Conservation (phyloP, 2,797 vertebrate species). For the Falco concolor region DNA sequence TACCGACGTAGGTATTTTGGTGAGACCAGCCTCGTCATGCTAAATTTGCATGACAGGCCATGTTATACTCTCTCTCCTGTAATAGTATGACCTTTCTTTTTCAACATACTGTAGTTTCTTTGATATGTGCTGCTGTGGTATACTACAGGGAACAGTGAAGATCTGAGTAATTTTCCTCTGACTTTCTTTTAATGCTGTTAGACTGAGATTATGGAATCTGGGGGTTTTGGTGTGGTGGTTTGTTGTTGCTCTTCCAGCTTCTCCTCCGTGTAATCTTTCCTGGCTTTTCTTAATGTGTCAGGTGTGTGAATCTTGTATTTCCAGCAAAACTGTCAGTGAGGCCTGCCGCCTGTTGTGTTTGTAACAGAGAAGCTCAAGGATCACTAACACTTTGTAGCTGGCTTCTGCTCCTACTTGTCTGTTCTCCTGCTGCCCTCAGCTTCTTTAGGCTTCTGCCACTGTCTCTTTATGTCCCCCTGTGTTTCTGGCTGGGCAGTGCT, state of each 20-base stretch:
- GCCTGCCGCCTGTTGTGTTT: background rate
- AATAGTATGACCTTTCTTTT: background rate
- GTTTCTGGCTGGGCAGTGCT: background rate
- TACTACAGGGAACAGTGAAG: background rate
- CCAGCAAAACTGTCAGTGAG: background rate
- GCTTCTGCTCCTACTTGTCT: background rate
- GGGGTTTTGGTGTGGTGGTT: fast-evolving
- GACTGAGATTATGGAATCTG: background rate
- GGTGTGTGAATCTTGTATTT: background rate
- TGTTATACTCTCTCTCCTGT: background rate
- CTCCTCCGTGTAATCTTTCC: background rate
- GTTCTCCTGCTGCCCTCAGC: background rate
- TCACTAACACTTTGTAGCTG: background rate
- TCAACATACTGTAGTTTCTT: background rate
- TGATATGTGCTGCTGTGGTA: background rate
- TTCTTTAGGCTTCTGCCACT: background rate
- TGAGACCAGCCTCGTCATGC: background rate
- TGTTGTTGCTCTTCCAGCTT: background rate
- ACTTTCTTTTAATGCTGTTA: background rate
- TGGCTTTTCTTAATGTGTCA: background rate
- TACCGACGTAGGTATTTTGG: background rate
- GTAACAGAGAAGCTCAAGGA: background rate
- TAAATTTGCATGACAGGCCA: background rate
- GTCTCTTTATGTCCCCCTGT: background rate
- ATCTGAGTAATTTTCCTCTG: background rate